Conservation (phyloP, 2,797 vertebrate species). For the Neopelma chrysocephalum region DNA sequence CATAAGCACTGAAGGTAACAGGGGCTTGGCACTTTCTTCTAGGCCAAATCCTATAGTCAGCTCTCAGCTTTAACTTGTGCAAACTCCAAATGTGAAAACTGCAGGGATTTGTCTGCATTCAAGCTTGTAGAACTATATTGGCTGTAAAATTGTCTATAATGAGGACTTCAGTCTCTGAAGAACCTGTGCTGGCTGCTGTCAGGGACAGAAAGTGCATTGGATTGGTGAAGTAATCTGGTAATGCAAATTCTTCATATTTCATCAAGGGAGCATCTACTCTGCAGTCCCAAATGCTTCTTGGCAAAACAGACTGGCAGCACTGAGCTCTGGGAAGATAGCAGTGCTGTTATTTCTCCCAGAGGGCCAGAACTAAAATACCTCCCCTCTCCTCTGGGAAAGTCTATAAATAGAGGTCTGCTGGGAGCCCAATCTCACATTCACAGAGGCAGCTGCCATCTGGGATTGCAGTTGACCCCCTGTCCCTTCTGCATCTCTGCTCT, state of each 20-base stretch:
- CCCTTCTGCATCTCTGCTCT: not conserved
- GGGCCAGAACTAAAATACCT: not conserved
- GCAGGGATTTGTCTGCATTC: not conserved
- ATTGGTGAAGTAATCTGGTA: constrained; percentile 28
- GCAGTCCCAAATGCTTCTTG: constrained; percentile 21
- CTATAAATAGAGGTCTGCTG: constrained; percentile 1
- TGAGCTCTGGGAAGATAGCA: not conserved
- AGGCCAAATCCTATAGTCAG: not conserved
- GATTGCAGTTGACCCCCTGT: not conserved
- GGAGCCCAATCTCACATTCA: not conserved
- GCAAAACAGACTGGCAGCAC: not conserved
- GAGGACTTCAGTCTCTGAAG: constrained; percentile 24
- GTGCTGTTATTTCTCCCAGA: not conserved
- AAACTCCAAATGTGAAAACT: not conserved
- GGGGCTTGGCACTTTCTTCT: not conserved
- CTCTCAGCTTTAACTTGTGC: not conserved
- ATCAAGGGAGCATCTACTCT: constrained; percentile 29
- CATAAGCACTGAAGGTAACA: not conserved
- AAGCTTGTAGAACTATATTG: constrained; percentile 7
- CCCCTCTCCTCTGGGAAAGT: not conserved
- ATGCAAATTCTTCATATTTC: constrained; percentile 42
- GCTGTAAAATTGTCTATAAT: constrained; percentile 29
- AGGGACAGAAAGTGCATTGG: not conserved
- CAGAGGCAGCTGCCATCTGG: not conserved
- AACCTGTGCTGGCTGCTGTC: not conserved